Conservation (phyloP, 2,797 vertebrate genomes). For the Cossypha heuglini region DNA sequence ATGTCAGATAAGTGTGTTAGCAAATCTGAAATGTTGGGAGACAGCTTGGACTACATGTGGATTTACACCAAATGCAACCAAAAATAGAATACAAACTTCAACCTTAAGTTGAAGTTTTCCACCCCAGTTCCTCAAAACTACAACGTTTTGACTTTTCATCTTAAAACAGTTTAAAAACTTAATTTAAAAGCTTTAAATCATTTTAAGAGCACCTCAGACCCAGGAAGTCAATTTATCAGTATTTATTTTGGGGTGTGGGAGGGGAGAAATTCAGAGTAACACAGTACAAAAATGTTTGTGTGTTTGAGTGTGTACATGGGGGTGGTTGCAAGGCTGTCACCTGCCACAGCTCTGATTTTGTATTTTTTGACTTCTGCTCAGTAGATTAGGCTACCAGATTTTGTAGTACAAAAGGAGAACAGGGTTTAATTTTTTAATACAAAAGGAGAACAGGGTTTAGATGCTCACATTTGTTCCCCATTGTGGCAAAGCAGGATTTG, state of each 20-base stretch:
- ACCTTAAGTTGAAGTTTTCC: neutral
- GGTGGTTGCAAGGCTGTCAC: accelerated
- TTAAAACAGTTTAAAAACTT: neutral
- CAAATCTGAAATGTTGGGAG: neutral
- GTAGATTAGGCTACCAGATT: too few relatives aligned
- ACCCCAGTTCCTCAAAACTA: neutral
- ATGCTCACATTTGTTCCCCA: accelerated
- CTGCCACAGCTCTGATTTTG: neutral
- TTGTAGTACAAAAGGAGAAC: neutral
- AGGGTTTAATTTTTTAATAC: neutral
- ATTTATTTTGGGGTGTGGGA: neutral
- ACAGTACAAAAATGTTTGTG: neutral
- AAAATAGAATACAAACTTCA: neutral
- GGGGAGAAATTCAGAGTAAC: neutral
- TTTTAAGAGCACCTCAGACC: neutral
- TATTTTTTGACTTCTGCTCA: neutral
- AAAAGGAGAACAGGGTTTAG: neutral
- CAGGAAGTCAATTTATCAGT: neutral
- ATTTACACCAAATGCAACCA: neutral
- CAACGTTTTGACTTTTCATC: neutral
- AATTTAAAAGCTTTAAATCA: neutral
- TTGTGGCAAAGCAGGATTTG: neutral
- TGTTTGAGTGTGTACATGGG: neutral
- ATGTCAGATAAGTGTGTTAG: neutral
- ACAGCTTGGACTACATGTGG: neutral